These are phyloP conservation scores for Cyclophora punctaria DNA, from an alignment of 2,888 invertebrate genomes.

Conservation along the genomic window DNA sequence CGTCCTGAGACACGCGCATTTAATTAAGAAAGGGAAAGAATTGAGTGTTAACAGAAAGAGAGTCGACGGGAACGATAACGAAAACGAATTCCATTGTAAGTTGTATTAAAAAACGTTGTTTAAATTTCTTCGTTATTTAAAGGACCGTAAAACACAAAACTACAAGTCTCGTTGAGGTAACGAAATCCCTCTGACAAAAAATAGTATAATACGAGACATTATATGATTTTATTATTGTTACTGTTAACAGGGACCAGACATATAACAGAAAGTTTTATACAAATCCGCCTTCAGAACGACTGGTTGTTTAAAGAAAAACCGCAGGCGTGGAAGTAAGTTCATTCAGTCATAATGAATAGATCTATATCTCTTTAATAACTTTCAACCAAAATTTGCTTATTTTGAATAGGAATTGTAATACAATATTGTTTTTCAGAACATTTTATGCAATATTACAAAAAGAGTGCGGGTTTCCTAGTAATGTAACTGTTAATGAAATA, in stretches of 20 bases:
- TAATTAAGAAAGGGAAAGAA: too few relatives aligned
- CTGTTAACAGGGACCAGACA: conserved; percentile 60
- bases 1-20: background rate
- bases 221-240: background rate
- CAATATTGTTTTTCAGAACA: conserved; percentile 34
- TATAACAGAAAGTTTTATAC: conserved; percentile 65
- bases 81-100: conserved; percentile 59
- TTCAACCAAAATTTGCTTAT: too few relatives aligned
- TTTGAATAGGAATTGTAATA: background rate
- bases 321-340: conserved; percentile 66
- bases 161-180: too few relatives aligned
- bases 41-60: conserved; percentile 11
- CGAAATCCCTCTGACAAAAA: too few relatives aligned
- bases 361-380: too few relatives aligned
- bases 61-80: conserved; percentile 30
- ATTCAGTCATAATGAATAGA: too few relatives aligned
- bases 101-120: conserved; percentile 4
- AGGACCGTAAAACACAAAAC: background rate
- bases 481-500: conserved; percentile 48
- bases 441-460: conserved; percentile 48
- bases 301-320: conserved; percentile 61
- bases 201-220: too few relatives aligned
- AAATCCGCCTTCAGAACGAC: conserved; percentile 63
- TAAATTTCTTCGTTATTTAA: conserved; percentile 1
- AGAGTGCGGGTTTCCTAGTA: conserved; percentile 58